A percentile compares a stretch with the other conserved stretches of the same genome.
Evolutionary conservation across 2,888 invertebrate genomes (phyloP).

Genomic region (Thelaira solivaga): DNA sequence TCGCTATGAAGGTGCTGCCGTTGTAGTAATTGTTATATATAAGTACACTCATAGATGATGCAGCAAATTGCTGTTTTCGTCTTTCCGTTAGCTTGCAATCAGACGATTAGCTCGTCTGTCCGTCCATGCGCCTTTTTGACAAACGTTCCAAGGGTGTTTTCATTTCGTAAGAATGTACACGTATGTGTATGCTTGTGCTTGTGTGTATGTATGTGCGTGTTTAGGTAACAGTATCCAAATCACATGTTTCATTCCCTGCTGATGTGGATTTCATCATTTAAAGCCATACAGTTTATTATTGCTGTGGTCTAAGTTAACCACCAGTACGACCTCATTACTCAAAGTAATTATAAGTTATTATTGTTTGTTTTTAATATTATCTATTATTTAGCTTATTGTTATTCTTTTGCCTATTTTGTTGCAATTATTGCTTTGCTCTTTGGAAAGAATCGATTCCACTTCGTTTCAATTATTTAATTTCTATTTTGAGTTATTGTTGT

Average conservation of each 20-base stretch:
- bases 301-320: constrained; percentile 25
- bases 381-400: constrained; percentile 13
- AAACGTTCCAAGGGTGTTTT: constrained; percentile 43
- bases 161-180: not conserved
- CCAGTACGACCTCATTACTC: constrained; percentile 47
- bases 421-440: constrained; percentile 10
- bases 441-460: constrained; percentile 57
- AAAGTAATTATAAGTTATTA: constrained; percentile 24
- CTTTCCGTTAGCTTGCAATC: constrained; percentile 16
- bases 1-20: constrained; percentile 22
- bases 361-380: not conserved
- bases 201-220: not conserved
- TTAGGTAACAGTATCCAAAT: constrained; percentile 16
- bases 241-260: constrained; percentile 40
- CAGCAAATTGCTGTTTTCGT: constrained; percentile 46
- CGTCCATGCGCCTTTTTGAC: not conserved
- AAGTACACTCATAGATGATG: constrained; percentile 53
- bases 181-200: not conserved
- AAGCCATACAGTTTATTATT: not conserved
- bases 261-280: constrained; percentile 33
- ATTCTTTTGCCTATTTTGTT: constrained; percentile 6
- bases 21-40: constrained; percentile 31
- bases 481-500: constrained; percentile 16
- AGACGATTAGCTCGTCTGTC: not conserved
- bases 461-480: constrained; percentile 37